Evolutionary conservation across 1,140 invertebrate species (phyloP).

Genomic region (Diorhabda carinulata): DNA sequence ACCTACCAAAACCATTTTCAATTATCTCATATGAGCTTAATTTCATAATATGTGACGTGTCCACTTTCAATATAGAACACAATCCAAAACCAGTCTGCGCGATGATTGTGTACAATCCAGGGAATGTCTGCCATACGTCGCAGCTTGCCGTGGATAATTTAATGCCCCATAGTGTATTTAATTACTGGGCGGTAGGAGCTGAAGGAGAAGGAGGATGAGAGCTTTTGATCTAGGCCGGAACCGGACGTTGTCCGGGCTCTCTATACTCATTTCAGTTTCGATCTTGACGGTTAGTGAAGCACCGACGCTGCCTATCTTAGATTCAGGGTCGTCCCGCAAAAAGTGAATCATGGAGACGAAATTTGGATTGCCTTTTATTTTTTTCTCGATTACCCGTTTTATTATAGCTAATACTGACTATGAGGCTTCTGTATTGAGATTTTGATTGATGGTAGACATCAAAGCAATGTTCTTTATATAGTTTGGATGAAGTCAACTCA

Average conservation of each 20-base stretch:
- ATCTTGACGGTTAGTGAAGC: constrained; percentile 28
- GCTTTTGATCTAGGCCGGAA: constrained; percentile 45
- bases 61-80: too few relatives aligned
- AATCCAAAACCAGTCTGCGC: constrained; percentile 24
- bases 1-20: too few relatives aligned
- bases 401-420: too few relatives aligned
- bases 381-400: too few relatives aligned
- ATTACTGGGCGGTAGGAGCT: constrained; percentile 33
- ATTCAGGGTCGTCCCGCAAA: constrained; percentile 26
- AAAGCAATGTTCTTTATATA: too few relatives aligned
- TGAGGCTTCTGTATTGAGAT: too few relatives aligned
- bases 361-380: too few relatives aligned
- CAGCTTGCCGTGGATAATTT: constrained; percentile 41
- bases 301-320: constrained; percentile 36
- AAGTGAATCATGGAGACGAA: too few relatives aligned
- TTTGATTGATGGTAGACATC: too few relatives aligned
- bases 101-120: constrained; percentile 46
- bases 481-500: too few relatives aligned
- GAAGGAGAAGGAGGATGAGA: constrained; percentile 25
- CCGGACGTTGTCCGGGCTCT: constrained; percentile 41
- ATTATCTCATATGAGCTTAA: too few relatives aligned
- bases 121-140: constrained; percentile 33
- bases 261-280: background rate
- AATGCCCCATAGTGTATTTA: constrained; percentile 47
- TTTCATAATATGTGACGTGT: too few relatives aligned